A percentile compares a stretch with the other conserved stretches of the same genome.
phyloP scores from a whole-genome alignment of 2,888 invertebrate genomes.

The Stenchaetothrips biformis region DNA sequence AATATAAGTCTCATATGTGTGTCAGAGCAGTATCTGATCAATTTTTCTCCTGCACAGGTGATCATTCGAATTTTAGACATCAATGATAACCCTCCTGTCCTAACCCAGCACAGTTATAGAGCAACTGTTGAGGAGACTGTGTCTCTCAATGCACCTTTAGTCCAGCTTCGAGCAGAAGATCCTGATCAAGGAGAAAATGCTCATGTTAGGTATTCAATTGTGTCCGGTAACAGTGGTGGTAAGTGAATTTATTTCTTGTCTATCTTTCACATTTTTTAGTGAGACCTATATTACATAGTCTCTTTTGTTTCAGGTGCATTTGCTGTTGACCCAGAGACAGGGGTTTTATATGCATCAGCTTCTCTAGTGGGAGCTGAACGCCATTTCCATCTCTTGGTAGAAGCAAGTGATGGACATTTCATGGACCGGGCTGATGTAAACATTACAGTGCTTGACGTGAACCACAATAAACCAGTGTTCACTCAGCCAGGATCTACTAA shows the following conservation, averaged over 20 bases:
- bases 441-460: constrained; percentile 71
- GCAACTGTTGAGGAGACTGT: constrained; percentile 80
- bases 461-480: constrained; percentile 76
- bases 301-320: constrained; percentile 59
- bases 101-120: constrained; percentile 69
- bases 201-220: constrained; percentile 68
- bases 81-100: constrained; percentile 85
- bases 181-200: constrained; percentile 74
- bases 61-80: constrained; percentile 72
- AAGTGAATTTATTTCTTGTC: constrained; percentile 43
- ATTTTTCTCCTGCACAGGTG: constrained; percentile 48
- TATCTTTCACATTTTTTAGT: constrained; percentile 39
- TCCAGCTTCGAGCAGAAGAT: constrained; percentile 74
- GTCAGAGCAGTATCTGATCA: background rate
- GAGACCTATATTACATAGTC: constrained; percentile 18
- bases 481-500: constrained; percentile 69
- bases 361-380: constrained; percentile 62
- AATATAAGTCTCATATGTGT: background rate
- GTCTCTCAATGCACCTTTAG: constrained; percentile 72
- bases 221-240: constrained; percentile 60
- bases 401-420: constrained; percentile 71
- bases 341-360: constrained; percentile 74
- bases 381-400: constrained; percentile 55
- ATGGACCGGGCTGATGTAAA: constrained; percentile 66
- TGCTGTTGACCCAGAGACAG: constrained; percentile 66